These are phyloP conservation scores for Charaxes varanes DNA, from an alignment of 1,140 invertebrate genomes.

Conservation along the genomic window DNA sequence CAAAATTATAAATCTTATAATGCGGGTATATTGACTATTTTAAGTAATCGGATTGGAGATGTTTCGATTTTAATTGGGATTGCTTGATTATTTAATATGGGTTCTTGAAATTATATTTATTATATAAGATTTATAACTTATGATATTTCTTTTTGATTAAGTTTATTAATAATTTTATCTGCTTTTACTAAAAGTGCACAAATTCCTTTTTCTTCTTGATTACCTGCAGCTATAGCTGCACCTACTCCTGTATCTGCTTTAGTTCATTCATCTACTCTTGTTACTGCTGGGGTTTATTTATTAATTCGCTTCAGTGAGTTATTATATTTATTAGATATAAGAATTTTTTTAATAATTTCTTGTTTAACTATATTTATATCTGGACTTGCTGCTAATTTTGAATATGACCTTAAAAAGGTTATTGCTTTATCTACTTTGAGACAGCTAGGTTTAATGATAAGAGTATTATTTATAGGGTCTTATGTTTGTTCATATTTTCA, in stretches of 20 bases:
- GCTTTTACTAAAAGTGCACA: constrained; percentile 83
- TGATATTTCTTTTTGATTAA: constrained; percentile 54
- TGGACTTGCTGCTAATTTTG: constrained; percentile 75
- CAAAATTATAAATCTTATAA: too few relatives aligned
- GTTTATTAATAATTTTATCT: constrained; percentile 72
- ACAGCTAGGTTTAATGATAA: constrained; percentile 80
- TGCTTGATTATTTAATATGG: constrained; percentile 74
- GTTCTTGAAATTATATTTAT: constrained; percentile 69
- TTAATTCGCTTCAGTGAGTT: constrained; percentile 77
- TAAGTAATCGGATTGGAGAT: constrained; percentile 80
- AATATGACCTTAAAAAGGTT: constrained; percentile 81
- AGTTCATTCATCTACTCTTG: constrained; percentile 84
- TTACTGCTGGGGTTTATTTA: constrained; percentile 82
- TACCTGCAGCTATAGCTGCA: constrained; percentile 81
- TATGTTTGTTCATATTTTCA: constrained; percentile 43
- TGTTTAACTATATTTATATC: constrained; percentile 8
- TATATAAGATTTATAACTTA: constrained; percentile 66
- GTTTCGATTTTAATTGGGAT: constrained; percentile 74
- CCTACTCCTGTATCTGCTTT: constrained; percentile 82
- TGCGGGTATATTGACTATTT: too few relatives aligned
- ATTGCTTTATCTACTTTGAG: constrained; percentile 83
- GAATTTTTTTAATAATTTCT: constrained; percentile 6
- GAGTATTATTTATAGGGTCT: constrained; percentile 59
- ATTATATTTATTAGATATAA: constrained; percentile 4
- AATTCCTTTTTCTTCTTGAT: constrained; percentile 81